phyloP scores from a whole-genome alignment of 2,797 vertebrate species.

The Dipus sagitta region DNA sequence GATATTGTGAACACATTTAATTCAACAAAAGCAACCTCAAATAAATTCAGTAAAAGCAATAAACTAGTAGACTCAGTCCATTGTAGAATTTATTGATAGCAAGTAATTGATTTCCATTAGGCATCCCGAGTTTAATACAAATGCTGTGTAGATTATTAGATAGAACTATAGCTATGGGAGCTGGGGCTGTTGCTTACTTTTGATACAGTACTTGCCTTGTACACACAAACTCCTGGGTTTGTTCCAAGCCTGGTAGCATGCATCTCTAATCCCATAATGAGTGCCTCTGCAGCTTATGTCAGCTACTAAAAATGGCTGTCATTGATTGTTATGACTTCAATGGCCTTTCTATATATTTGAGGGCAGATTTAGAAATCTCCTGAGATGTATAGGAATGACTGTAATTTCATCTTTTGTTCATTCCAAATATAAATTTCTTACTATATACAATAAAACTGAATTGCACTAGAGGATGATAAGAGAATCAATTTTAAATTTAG shows the following conservation, averaged over 20 bases:
- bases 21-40: neutral
- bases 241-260: neutral
- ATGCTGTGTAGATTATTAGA: neutral
- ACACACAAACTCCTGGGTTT: neutral
- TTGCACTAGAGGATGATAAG: neutral
- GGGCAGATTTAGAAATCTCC: neutral
- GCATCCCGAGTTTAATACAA: conserved; percentile 3
- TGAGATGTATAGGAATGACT: neutral
- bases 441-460: neutral
- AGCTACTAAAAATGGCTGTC: neutral
- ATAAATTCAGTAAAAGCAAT: neutral
- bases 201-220: neutral
- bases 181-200: neutral
- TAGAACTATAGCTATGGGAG: neutral
- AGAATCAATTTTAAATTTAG: neutral
- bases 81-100: neutral
- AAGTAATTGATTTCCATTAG: neutral
- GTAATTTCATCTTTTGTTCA: neutral
- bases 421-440: conserved; percentile 35
- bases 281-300: neutral
- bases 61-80: neutral
- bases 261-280: too few species aligned
- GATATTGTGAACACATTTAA: neutral
- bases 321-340: neutral
- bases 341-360: neutral